Conservation (phyloP, 2,797 vertebrate genomes). For the Hydrocynus forskahlii region DNA sequence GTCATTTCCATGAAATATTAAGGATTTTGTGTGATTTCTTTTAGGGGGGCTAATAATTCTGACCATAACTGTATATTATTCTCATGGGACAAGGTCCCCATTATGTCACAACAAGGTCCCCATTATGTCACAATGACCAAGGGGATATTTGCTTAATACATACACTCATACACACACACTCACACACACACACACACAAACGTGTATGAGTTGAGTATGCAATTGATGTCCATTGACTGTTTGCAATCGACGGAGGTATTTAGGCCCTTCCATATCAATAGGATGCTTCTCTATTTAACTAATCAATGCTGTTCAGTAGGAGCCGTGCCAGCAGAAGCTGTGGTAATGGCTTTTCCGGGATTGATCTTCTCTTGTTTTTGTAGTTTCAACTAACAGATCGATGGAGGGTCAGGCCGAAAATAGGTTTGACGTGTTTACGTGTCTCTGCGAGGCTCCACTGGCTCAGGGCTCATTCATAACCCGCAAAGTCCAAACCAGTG, state of each 20-base stretch:
- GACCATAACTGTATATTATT: too few relatives aligned
- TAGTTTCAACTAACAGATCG: conserved; percentile 52
- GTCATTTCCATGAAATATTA: too few relatives aligned
- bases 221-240: not conserved
- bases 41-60: too few relatives aligned
- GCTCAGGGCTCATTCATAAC: not conserved
- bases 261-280: conserved; percentile 1
- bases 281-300: conserved; percentile 4
- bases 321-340: not conserved
- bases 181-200: not conserved
- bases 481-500: not conserved
- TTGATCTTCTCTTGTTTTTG: conserved; percentile 14
- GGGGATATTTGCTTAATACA: not conserved
- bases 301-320: conserved; percentile 11
- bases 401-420: conserved; percentile 60
- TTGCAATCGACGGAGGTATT: not conserved
- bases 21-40: too few relatives aligned
- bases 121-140: too few relatives aligned
- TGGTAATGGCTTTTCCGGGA: conserved; percentile 27
- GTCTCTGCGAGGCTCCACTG: not conserved
- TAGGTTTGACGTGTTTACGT: conserved; percentile 49
- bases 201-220: not conserved
- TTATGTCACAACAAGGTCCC: too few relatives aligned
- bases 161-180: not conserved
- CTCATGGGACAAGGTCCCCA: too few relatives aligned